Conservation (phyloP, 2,888 invertebrate genomes). For the Habroteleia sp. region DNA sequence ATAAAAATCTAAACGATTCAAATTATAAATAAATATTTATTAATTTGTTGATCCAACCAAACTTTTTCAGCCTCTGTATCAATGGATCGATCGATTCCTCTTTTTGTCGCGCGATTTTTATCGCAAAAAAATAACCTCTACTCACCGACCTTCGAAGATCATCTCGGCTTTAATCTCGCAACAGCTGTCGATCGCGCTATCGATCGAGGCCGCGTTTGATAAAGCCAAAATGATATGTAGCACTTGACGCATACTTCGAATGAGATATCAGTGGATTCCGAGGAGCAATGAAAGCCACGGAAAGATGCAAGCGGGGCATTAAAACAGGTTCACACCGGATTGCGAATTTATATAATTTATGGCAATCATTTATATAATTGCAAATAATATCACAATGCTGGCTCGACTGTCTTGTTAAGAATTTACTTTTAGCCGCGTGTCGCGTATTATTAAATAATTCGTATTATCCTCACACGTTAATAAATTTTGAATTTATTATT, state of each 20-base stretch:
- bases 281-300: slow-evolving; percentile 29
- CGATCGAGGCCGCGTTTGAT: slow-evolving; percentile 42
- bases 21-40: too few species aligned
- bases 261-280: slow-evolving; percentile 55
- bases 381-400: slow-evolving; percentile 46
- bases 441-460: slow-evolving; percentile 56
- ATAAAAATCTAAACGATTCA: too few species aligned
- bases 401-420: slow-evolving; percentile 11
- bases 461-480: slow-evolving; percentile 42
- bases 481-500: slow-evolving; percentile 15
- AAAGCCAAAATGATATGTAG: slow-evolving; percentile 53
- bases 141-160: slow-evolving; percentile 43
- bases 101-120: slow-evolving; percentile 6
- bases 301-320: slow-evolving; percentile 18
- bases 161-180: slow-evolving; percentile 37
- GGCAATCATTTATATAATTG: slow-evolving; percentile 61
- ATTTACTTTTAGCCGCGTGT: slow-evolving; percentile 26
- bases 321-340: slow-evolving; percentile 52
- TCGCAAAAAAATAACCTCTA: slow-evolving; percentile 26
- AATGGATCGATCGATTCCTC: slow-evolving; percentile 18
- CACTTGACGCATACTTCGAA: slow-evolving; percentile 51
- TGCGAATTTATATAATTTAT: slow-evolving; percentile 53
- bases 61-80: too few species aligned
- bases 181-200: slow-evolving; percentile 54
- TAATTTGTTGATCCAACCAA: too few species aligned